These are phyloP conservation scores for Alouatta palliata DNA, from an alignment of 2,113 vertebrate species.

Conservation along the genomic window DNA sequence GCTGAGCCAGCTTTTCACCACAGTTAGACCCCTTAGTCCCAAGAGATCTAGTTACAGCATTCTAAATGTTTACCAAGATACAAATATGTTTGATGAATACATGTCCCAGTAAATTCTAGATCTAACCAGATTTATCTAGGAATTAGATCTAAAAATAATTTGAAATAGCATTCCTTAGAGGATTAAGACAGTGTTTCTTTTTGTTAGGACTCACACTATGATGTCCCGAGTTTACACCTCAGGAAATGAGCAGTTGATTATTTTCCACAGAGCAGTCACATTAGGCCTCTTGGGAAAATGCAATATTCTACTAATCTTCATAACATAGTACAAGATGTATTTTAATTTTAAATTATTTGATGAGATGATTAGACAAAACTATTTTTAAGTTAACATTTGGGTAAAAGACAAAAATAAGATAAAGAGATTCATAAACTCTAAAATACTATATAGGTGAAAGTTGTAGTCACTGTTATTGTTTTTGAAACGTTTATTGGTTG, in stretches of 20 bases:
- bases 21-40: neutral
- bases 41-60: neutral
- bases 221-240: neutral
- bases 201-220: neutral
- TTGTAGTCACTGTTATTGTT: neutral
- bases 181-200: neutral
- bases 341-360: constrained; percentile 5
- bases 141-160: neutral
- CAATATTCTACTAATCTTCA: neutral
- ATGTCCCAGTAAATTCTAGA: neutral
- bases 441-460: neutral
- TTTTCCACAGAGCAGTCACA: neutral
- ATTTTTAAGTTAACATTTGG: neutral
- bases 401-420: neutral
- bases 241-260: constrained; percentile 26
- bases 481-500: neutral
- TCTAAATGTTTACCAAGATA: neutral
- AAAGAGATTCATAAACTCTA: neutral
- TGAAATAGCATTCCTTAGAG: neutral
- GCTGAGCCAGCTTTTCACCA: neutral
- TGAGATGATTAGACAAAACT: neutral
- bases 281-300: neutral
- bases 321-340: neutral
- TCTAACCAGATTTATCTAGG: neutral
- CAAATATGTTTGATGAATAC: neutral